These are phyloP conservation scores for Mungos mungo DNA, from an alignment of 2,113 vertebrate species.

Conservation along the genomic window DNA sequence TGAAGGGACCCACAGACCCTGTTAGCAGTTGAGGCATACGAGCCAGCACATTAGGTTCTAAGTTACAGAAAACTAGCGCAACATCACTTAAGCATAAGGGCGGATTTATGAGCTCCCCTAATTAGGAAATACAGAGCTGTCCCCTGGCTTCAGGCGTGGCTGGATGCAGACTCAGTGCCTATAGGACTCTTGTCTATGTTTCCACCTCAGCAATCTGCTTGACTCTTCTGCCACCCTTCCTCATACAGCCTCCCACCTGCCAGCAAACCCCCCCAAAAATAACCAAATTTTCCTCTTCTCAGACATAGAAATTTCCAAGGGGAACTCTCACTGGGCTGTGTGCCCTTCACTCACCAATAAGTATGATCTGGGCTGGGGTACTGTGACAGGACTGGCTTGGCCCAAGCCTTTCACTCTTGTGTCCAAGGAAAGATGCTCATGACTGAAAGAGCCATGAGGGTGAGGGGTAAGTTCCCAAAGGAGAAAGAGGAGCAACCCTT, in stretches of 20 bases:
- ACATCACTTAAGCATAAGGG: background rate
- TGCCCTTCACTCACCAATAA: background rate
- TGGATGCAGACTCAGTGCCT: background rate
- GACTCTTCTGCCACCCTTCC: background rate
- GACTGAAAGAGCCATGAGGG: background rate
- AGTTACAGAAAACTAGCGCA: background rate
- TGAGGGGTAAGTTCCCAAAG: background rate
- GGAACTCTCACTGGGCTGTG: accelerated
- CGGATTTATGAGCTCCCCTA: background rate
- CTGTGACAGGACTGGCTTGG: background rate
- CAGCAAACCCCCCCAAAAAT: background rate
- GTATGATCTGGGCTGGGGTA: background rate
- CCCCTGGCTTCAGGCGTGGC: background rate
- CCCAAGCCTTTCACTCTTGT: background rate
- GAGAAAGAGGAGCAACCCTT: background rate
- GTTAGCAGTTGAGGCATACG: background rate
- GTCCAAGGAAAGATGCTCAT: background rate
- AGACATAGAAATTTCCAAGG: background rate
- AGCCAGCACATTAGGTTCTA: background rate
- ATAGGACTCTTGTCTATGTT: background rate
- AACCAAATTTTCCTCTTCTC: background rate
- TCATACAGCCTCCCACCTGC: background rate
- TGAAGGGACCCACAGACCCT: background rate
- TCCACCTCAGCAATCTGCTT: background rate
- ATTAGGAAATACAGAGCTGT: background rate